These are phyloP conservation scores for Eristalinus aeneus DNA, from an alignment of 2,888 invertebrate genomes.

Conservation along the genomic window DNA sequence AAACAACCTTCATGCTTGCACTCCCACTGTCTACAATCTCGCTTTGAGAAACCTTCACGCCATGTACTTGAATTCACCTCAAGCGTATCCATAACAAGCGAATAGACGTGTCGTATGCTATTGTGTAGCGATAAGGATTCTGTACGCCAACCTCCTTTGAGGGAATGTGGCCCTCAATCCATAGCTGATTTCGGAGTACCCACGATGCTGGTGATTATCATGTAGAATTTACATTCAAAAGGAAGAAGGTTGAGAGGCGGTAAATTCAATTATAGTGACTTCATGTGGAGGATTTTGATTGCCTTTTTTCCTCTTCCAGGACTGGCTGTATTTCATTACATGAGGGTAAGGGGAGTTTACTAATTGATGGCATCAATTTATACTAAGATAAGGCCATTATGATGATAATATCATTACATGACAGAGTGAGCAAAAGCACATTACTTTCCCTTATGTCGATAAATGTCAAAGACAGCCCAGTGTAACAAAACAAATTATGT, in stretches of 20 bases:
- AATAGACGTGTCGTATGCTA: background rate
- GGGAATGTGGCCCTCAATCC: background rate
- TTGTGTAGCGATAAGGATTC: background rate
- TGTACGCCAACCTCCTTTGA: background rate
- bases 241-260: background rate
- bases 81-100: background rate
- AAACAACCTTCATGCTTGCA: background rate
- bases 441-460: background rate
- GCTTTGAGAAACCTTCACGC: background rate
- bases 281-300: slow-evolving; percentile 32
- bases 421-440: slow-evolving; percentile 32
- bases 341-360: slow-evolving; percentile 2
- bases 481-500: background rate
- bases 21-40: background rate
- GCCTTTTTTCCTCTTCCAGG: background rate
- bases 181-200: background rate
- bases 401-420: slow-evolving; percentile 48
- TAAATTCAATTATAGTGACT: slow-evolving; percentile 34
- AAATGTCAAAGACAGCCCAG: background rate
- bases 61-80: background rate
- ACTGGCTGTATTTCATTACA: background rate
- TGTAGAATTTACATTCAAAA: background rate
- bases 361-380: slow-evolving; percentile 37
- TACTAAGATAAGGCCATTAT: slow-evolving; percentile 51
- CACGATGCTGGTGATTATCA: background rate